Conservation (phyloP, 2,888 invertebrate genomes). For the Agrochola litura region DNA sequence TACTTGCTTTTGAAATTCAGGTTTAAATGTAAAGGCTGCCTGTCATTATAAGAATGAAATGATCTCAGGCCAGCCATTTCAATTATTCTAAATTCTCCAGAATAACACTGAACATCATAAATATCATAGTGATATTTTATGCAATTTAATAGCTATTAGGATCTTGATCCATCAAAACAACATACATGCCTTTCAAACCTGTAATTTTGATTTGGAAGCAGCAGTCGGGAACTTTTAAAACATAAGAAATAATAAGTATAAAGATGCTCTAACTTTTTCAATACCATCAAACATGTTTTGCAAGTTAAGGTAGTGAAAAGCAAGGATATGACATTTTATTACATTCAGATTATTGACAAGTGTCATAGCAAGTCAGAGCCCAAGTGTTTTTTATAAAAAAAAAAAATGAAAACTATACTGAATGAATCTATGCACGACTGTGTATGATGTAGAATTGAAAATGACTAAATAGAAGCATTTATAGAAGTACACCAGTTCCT, state of each 20-base stretch:
- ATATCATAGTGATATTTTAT: neutral
- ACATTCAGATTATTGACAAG: too few relatives aligned
- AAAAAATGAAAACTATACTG: neutral
- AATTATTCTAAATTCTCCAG: neutral
- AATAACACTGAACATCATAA: neutral
- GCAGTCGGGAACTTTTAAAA: neutral
- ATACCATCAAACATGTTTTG: neutral
- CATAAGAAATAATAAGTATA: too few relatives aligned
- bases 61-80: neutral
- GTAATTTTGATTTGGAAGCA: neutral
- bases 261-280: neutral
- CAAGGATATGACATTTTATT: neutral
- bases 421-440: neutral
- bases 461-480: neutral
- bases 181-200: neutral
- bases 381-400: neutral
- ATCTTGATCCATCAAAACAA: conserved; percentile 2
- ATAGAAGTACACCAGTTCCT: neutral
- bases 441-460: neutral
- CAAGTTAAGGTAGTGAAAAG: neutral
- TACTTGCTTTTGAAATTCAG: neutral
- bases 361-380: neutral
- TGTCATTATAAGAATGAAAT: neutral
- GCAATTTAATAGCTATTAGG: neutral
- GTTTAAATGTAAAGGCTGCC: neutral